Evolutionary conservation across 2,888 invertebrate genomes (phyloP).

Genomic region (Lycocerus yunnanus): DNA sequence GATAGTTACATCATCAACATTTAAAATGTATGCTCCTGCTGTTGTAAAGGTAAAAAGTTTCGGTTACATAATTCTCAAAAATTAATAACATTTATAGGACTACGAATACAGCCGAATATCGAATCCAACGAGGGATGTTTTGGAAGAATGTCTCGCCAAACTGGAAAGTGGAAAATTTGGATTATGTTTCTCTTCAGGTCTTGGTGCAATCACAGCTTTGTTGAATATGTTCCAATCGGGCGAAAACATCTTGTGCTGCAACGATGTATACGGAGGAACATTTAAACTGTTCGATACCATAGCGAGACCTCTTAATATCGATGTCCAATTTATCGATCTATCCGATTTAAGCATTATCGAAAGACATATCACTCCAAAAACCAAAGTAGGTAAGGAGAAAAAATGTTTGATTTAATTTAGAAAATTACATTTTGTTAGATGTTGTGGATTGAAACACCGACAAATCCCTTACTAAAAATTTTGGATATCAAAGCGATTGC

Average conservation of each 20-base stretch:
- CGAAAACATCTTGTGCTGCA: constrained; percentile 85
- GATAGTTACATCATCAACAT: constrained; percentile 89
- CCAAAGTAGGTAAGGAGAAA: constrained; percentile 71
- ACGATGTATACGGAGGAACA: constrained; percentile 92
- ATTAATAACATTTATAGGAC: constrained; percentile 59
- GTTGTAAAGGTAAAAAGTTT: background rate
- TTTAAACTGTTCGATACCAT: constrained; percentile 65
- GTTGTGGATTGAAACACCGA: constrained; percentile 91
- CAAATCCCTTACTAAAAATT: constrained; percentile 85
- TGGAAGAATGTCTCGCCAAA: constrained; percentile 84
- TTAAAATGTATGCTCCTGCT: constrained; percentile 85
- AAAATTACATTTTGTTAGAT: constrained; percentile 56
- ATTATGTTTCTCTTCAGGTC: constrained; percentile 79
- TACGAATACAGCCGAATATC: constrained; percentile 89
- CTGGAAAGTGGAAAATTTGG: constrained; percentile 84
- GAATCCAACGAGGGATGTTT: constrained; percentile 83
- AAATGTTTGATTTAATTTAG: background rate
- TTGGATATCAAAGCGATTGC: constrained; percentile 75
- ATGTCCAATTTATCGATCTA: constrained; percentile 73
- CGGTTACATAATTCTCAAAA: background rate
- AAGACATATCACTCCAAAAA: constrained; percentile 72
- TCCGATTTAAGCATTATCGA: constrained; percentile 66
- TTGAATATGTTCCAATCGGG: constrained; percentile 74
- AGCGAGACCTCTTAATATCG: constrained; percentile 65
- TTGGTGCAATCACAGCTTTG: constrained; percentile 80